Evolutionary conservation across 2,888 invertebrate genomes (phyloP).

Genomic region (Panopea generosa): DNA sequence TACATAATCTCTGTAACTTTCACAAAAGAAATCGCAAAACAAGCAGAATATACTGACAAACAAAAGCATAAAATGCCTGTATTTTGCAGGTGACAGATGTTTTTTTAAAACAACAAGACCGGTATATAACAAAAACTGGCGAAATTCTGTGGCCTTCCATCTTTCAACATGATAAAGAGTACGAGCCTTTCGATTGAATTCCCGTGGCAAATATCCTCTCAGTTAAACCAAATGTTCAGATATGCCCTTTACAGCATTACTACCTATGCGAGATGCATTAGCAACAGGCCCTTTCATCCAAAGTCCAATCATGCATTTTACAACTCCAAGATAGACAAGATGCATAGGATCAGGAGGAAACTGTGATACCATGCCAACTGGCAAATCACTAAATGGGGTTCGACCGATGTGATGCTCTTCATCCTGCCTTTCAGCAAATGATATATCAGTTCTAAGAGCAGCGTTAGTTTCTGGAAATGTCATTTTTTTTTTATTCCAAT

Average conservation of each 20-base stretch:
- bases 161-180: slow-evolving; percentile 64
- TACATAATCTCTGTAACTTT: slow-evolving; percentile 60
- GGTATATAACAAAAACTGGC: slow-evolving; percentile 72
- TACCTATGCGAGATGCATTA: slow-evolving; percentile 19
- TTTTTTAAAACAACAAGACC: slow-evolving; percentile 70
- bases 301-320: slow-evolving; percentile 67
- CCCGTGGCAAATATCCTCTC: slow-evolving; percentile 43
- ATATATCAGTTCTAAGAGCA: slow-evolving; percentile 48
- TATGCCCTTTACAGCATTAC: slow-evolving; percentile 8
- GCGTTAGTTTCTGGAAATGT: slow-evolving; percentile 58
- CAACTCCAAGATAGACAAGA: slow-evolving; percentile 74
- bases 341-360: slow-evolving; percentile 81
- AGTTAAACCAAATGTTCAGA: slow-evolving; percentile 23
- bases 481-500: slow-evolving; percentile 17
- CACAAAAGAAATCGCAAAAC: slow-evolving; percentile 54
- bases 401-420: slow-evolving; percentile 60
- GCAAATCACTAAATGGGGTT: slow-evolving; percentile 42
- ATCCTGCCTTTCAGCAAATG: slow-evolving; percentile 48
- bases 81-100: slow-evolving; percentile 51
- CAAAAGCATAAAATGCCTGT: slow-evolving; percentile 49
- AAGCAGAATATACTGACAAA: slow-evolving; percentile 64
- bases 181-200: slow-evolving; percentile 75
- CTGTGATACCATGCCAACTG: slow-evolving; percentile 68
- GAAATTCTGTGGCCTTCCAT: slow-evolving; percentile 79
- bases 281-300: slow-evolving; percentile 23